Percentiles rank a stretch among this genome's conserved stretches.
Evolutionary conservation across 2,113 vertebrate genomes (phyloP).

Genomic region (Dipodomys merriami): DNA sequence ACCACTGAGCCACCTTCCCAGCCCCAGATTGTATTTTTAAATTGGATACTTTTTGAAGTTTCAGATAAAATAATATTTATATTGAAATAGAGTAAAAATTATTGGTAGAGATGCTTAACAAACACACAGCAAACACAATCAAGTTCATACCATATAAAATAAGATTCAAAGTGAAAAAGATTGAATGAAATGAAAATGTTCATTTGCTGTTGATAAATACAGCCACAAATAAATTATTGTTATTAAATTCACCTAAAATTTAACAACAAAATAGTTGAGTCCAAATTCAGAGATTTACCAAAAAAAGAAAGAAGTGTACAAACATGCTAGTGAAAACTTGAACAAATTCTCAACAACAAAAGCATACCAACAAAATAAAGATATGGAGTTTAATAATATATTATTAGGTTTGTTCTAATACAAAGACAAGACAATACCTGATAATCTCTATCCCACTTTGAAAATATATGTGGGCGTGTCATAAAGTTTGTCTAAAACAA

Average conservation of each 20-base stretch:
- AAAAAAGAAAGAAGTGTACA: background rate
- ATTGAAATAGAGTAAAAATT: background rate
- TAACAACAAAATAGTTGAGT: background rate
- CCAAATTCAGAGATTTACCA: background rate
- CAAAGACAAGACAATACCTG: background rate
- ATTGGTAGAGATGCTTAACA: constrained; percentile 13
- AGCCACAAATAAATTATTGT: background rate
- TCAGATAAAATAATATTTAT: constrained; percentile 27
- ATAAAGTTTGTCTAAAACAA: background rate
- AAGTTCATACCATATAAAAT: background rate
- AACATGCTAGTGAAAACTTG: background rate
- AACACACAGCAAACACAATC: background rate
- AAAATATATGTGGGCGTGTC: background rate
- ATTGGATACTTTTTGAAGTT: background rate
- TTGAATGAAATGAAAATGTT: background rate
- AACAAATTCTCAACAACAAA: background rate
- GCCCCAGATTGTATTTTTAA: background rate
- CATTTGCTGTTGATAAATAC: background rate
- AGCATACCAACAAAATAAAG: background rate
- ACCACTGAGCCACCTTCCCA: too few species aligned
- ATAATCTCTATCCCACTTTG: background rate
- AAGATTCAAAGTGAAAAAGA: constrained; percentile 11
- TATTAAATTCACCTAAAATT: background rate
- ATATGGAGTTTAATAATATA: background rate
- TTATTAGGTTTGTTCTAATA: background rate